Conservation (phyloP, 2,797 vertebrate genomes). For the Acestrorhynchus altus region DNA sequence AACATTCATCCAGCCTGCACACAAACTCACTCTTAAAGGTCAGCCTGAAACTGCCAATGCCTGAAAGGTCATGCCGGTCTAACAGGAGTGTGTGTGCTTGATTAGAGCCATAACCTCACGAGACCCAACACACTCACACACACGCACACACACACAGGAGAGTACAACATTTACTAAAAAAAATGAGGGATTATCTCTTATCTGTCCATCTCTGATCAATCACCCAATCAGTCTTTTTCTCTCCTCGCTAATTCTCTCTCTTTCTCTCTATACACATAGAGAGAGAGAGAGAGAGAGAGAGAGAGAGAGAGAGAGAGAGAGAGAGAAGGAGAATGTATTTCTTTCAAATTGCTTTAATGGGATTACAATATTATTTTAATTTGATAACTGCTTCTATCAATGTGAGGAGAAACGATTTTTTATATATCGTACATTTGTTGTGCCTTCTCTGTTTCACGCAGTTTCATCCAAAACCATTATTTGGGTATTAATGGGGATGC, state of each 20-base stretch:
- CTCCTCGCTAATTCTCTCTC: slow-evolving; percentile 2
- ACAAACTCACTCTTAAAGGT: slow-evolving; percentile 74
- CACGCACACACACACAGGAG: slow-evolving; percentile 2
- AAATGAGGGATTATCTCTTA: slow-evolving; percentile 49
- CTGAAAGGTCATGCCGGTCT: slow-evolving; percentile 77
- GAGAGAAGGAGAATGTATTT: too few relatives aligned
- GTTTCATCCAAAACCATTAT: too few relatives aligned
- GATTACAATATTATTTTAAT: too few relatives aligned
- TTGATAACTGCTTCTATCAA: too few relatives aligned
- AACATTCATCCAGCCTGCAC: slow-evolving; percentile 70
- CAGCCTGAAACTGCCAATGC: slow-evolving; percentile 73
- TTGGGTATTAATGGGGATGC: too few relatives aligned
- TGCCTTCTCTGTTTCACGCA: too few relatives aligned
- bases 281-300: too few relatives aligned
- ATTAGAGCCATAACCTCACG: slow-evolving; percentile 68
- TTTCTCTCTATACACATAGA: neutral
- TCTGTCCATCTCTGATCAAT: slow-evolving; percentile 14
- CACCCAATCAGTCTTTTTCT: slow-evolving; percentile 1
- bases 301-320: too few relatives aligned
- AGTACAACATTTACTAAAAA: slow-evolving; percentile 41
- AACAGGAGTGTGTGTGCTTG: slow-evolving; percentile 62
- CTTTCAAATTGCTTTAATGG: too few relatives aligned
- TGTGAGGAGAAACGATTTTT: too few relatives aligned
- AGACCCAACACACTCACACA: slow-evolving; percentile 16
- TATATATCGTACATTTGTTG: too few relatives aligned